A percentile compares a stretch with the other conserved stretches of the same genome.
These are phyloP conservation scores for Microcebus tavaratra DNA, from an alignment of 2,113 vertebrate species.

Conservation along the genomic window DNA sequence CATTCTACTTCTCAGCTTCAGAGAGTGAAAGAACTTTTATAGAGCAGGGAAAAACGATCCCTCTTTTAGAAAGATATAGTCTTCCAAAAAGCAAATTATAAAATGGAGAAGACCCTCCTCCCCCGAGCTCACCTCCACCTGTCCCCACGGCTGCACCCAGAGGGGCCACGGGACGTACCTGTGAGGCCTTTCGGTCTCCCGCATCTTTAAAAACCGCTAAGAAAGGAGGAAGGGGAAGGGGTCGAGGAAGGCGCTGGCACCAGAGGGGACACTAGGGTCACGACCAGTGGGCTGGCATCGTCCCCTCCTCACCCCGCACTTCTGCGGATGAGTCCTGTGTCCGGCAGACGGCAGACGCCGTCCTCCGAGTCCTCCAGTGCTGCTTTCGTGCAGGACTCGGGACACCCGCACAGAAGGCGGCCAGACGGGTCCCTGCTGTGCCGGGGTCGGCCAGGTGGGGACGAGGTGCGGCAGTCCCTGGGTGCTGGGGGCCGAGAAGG, in stretches of 20 bases:
- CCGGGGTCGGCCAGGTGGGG: not conserved
- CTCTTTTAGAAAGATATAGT: not conserved
- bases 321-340: not conserved
- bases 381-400: not conserved
- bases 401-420: not conserved
- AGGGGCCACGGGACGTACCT: rapidly evolving
- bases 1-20: not conserved
- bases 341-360: rapidly evolving
- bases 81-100: not conserved
- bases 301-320: no score
- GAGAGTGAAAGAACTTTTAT: not conserved
- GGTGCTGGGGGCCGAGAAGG: no score
- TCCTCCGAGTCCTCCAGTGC: not conserved
- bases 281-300: rapidly evolving
- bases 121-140: rapidly evolving
- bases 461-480: rapidly evolving
- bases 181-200: rapidly evolving
- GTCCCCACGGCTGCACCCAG: rapidly evolving
- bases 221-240: not conserved
- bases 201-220: rapidly evolving
- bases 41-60: not conserved
- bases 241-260: rapidly evolving
- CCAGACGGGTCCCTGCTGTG: rapidly evolving
- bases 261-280: rapidly evolving
- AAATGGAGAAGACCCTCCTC: no score